Conservation (phyloP, 2,797 vertebrate species). For the Phoebastria nigripes region DNA sequence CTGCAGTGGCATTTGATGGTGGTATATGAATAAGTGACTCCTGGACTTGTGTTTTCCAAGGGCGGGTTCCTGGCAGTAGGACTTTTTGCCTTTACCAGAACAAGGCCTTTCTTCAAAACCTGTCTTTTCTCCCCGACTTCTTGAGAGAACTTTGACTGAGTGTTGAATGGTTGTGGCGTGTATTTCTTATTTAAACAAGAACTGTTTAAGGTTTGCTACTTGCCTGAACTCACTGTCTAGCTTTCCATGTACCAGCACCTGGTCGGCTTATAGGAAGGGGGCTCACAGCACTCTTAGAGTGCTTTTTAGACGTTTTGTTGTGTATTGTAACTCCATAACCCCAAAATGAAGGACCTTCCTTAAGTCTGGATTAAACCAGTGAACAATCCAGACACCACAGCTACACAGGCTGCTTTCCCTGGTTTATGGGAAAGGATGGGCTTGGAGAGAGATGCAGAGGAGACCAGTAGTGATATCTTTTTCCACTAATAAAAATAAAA, state of each 20-base stretch:
- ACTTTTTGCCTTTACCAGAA: background rate
- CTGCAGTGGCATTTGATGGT: background rate
- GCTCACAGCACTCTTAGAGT: background rate
- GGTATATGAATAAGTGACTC: background rate
- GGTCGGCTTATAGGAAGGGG: background rate
- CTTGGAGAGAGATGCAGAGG: background rate
- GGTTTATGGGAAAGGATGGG: background rate
- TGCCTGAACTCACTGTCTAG: background rate
- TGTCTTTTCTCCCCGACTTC: background rate
- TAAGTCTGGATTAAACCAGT: background rate
- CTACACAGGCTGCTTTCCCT: background rate
- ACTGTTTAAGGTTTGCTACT: background rate
- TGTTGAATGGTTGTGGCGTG: too few relatives aligned
- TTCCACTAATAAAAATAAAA: background rate
- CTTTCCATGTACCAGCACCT: background rate
- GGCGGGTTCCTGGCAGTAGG: background rate
- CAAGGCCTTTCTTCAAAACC: background rate
- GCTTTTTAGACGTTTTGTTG: background rate
- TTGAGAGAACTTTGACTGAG: background rate
- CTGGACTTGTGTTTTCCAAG: fast-evolving
- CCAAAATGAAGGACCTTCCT: background rate
- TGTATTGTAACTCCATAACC: background rate
- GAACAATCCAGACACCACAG: background rate
- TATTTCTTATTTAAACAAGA: background rate
- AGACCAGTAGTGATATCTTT: background rate